These are phyloP conservation scores for Linepithema humile DNA, from an alignment of 1,140 invertebrate species.

Conservation along the genomic window DNA sequence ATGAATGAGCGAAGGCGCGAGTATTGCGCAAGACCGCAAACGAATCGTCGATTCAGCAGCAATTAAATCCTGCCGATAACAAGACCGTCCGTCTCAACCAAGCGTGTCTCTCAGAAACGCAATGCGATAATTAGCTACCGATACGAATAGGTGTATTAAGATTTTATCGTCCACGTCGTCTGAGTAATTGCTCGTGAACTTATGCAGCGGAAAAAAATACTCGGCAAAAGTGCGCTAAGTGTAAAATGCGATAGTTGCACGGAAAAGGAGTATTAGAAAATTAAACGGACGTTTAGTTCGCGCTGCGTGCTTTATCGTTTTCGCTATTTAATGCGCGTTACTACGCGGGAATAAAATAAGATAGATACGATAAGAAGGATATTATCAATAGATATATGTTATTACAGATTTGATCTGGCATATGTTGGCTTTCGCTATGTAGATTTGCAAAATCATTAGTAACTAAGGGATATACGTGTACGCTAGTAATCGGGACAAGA, in stretches of 20 bases:
- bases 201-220: conserved; percentile 18
- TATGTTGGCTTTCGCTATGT: not conserved
- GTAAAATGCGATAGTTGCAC: not conserved
- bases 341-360: not conserved
- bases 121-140: conserved; percentile 42
- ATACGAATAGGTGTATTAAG: conserved; percentile 46
- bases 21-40: conserved; percentile 29
- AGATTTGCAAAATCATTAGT: not conserved
- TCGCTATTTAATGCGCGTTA: conserved; percentile 28
- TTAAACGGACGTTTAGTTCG: not conserved
- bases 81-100: conserved; percentile 32
- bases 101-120: conserved; percentile 28
- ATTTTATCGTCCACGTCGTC: conserved; percentile 40
- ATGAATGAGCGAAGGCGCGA: conserved; percentile 28
- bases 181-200: conserved; percentile 24
- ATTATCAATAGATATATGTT: not conserved
- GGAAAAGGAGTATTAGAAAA: not conserved
- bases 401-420: not conserved
- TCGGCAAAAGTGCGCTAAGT: not conserved
- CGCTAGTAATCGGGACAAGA: conserved; percentile 15
- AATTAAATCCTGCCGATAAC: conserved; percentile 54
- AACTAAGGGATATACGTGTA: not conserved
- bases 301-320: not conserved
- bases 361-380: not conserved
- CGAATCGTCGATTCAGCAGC: conserved; percentile 41